A percentile compares a stretch with the other conserved stretches of the same genome.
Evolutionary conservation across 1,140 invertebrate species (phyloP).

Genomic region (Macrotrachela quadricornifera): DNA sequence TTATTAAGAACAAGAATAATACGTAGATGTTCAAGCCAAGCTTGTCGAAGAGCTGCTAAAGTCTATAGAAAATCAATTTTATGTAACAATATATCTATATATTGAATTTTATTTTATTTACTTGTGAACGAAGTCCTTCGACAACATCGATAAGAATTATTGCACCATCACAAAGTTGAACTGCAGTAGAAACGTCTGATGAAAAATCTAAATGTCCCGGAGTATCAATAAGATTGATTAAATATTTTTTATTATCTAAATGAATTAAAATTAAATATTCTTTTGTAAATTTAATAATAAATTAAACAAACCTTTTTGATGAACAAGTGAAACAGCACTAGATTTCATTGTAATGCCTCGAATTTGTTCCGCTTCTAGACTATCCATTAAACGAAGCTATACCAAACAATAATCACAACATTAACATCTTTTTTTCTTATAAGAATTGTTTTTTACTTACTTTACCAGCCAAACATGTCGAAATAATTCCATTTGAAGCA

Average conservation of each 20-base stretch:
- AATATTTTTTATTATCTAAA: conserved; percentile 38
- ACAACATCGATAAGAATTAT: conserved; percentile 85
- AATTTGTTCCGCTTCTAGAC: conserved; percentile 77
- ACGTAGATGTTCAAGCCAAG: conserved; percentile 65
- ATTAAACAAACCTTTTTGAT: background rate
- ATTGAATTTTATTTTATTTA: conserved; percentile 8
- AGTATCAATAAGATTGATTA: conserved; percentile 90
- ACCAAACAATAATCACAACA: conserved; percentile 3
- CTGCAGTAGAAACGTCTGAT: conserved; percentile 74
- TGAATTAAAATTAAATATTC: background rate
- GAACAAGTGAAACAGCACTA: conserved; percentile 51
- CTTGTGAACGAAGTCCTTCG: conserved; percentile 43
- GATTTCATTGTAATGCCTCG: conserved; percentile 99
- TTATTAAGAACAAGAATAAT: conserved; percentile 85
- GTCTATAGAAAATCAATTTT: conserved; percentile 22
- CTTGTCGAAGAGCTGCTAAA: conserved; percentile 59
- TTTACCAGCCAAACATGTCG: conserved; percentile 65
- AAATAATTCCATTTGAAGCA: conserved; percentile 87
- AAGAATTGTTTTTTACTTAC: conserved; percentile 25
- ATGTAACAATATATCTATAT: background rate
- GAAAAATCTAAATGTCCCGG: conserved; percentile 98
- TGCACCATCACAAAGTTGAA: conserved; percentile 82
- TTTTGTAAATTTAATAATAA: background rate
- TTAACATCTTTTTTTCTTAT: background rate
- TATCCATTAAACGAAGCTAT: conserved; percentile 60